Evolutionary conservation across 1,140 invertebrate genomes (phyloP).

Genomic region (Papilio glaucus): DNA sequence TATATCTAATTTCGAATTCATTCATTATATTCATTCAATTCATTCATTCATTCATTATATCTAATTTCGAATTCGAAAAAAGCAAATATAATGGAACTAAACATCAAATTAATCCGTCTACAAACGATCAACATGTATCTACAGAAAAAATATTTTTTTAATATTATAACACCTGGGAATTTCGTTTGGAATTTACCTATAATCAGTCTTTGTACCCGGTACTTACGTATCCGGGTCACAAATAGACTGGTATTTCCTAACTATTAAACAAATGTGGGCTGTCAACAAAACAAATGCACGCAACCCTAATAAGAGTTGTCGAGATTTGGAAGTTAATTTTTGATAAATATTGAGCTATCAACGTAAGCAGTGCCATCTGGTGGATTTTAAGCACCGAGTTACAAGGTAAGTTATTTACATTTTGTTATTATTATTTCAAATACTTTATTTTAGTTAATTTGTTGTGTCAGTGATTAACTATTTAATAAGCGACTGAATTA

Average conservation of each 20-base stretch:
- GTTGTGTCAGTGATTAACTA: neutral
- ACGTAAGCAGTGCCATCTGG: constrained; percentile 52
- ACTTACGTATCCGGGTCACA: constrained; percentile 14
- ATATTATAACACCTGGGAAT: constrained; percentile 8
- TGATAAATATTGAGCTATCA: constrained; percentile 58
- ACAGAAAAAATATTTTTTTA: too few species aligned
- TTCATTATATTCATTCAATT: too few species aligned
- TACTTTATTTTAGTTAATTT: neutral
- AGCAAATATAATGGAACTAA: too few species aligned
- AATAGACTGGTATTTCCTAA: constrained; percentile 42
- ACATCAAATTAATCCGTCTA: too few species aligned
- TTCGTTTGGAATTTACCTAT: neutral
- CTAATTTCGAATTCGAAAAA: too few species aligned
- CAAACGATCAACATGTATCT: too few species aligned
- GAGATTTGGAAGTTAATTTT: constrained; percentile 57
- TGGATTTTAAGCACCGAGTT: constrained; percentile 19
- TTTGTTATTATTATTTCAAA: neutral
- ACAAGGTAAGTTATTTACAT: neutral
- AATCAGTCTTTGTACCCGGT: neutral
- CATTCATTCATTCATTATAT: too few species aligned
- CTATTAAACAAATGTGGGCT: constrained; percentile 57
- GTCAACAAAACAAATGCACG: constrained; percentile 59
- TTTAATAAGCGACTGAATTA: too few species aligned
- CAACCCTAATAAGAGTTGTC: constrained; percentile 51
- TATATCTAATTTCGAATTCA: too few species aligned